phyloP scores from a whole-genome alignment of 2,113 vertebrate genomes.

The Urocolius indicus region DNA sequence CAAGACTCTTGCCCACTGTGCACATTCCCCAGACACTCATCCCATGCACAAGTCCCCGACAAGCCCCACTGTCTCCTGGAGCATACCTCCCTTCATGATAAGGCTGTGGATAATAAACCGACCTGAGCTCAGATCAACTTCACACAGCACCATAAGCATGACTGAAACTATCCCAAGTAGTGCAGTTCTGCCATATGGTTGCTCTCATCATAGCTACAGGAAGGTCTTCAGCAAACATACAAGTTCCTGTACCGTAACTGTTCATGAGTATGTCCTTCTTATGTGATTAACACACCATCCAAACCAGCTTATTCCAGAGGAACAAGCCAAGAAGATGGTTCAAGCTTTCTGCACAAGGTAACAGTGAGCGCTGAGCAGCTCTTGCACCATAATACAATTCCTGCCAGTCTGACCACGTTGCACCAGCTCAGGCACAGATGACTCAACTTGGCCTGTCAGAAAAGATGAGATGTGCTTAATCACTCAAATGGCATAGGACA shows the following conservation, averaged over 20 bases:
- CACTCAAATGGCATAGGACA: background rate
- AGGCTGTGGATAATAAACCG: background rate
- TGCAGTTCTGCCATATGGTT: background rate
- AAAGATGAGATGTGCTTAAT: background rate
- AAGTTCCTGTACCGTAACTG: background rate
- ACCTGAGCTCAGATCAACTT: background rate
- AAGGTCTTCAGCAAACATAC: background rate
- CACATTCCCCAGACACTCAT: background rate
- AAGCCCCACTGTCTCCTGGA: background rate
- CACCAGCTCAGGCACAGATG: background rate
- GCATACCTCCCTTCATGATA: fast-evolving
- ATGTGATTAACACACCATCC: background rate
- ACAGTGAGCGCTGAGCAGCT: background rate
- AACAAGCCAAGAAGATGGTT: background rate
- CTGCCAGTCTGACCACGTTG: background rate
- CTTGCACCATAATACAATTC: background rate
- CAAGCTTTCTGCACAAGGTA: background rate
- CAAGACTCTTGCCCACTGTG: background rate
- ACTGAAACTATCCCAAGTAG: background rate
- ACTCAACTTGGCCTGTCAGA: background rate
- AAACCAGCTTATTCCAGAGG: background rate
- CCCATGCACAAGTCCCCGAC: fast-evolving
- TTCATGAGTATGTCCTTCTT: background rate
- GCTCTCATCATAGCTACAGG: fast-evolving
- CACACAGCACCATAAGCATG: background rate